Percentiles rank a stretch among this genome's conserved stretches.
Evolutionary conservation across 1,140 invertebrate genomes (phyloP).

Genomic region (Limonius californicus): DNA sequence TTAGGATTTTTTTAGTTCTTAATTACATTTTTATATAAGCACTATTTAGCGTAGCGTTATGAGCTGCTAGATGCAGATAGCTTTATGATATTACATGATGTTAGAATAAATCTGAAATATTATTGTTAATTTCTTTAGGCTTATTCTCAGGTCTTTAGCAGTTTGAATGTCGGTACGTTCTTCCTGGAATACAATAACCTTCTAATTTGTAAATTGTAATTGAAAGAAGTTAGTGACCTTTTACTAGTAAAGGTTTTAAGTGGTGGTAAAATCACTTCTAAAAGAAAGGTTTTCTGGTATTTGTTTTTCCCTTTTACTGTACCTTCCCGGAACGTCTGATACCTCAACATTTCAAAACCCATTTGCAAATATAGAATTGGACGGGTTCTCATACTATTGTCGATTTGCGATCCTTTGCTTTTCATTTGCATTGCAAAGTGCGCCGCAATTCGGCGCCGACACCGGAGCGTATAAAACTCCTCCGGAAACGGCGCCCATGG

Average conservation of each 20-base stretch:
- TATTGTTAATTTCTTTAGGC: no score
- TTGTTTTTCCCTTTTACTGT: not conserved
- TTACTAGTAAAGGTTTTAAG: not conserved
- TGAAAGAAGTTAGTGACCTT: no score
- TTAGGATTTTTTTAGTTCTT: no score
- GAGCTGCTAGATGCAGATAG: no score
- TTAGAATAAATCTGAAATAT: no score
- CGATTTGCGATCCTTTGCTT: conserved; percentile 46
- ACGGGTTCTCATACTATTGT: conserved; percentile 41
- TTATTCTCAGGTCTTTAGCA: no score
- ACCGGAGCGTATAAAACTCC: conserved; percentile 43
- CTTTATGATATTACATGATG: no score
- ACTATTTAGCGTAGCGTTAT: no score
- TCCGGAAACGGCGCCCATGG: conserved; percentile 39
- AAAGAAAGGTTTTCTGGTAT: not conserved
- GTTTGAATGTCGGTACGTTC: no score
- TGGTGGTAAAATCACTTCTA: not conserved
- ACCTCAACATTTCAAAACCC: conserved; percentile 33
- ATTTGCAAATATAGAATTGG: conserved; percentile 44
- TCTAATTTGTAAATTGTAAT: no score
- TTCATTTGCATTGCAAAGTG: conserved; percentile 47
- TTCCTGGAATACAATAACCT: no score
- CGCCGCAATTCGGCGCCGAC: conserved; percentile 42
- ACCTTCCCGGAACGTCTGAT: not conserved
- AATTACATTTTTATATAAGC: no score